A percentile compares a stretch with the other conserved stretches of the same genome.
phyloP scores from a whole-genome alignment of 1,140 invertebrate genomes.

The Lucilia cuprina region DNA sequence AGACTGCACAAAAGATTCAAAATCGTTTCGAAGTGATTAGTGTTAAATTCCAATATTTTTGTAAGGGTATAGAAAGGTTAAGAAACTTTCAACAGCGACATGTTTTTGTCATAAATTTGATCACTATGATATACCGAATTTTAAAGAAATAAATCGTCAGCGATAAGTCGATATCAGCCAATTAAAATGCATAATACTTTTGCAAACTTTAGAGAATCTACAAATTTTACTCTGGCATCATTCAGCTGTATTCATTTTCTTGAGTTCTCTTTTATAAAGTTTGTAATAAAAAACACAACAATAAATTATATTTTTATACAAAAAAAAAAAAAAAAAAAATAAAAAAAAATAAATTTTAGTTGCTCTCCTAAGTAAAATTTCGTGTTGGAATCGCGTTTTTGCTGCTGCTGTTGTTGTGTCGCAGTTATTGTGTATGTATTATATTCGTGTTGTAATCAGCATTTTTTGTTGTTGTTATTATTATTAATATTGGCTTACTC shows the following conservation, averaged over 20 bases:
- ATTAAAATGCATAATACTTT: too few species aligned
- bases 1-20: too few species aligned
- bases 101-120: too few species aligned
- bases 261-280: not conserved
- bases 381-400: not conserved
- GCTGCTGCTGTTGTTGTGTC: not conserved
- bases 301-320: not conserved
- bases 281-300: not conserved
- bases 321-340: not conserved
- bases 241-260: not conserved
- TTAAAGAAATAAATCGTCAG: too few species aligned
- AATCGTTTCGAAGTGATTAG: too few species aligned
- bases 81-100: too few species aligned
- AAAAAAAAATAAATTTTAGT: not conserved
- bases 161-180: too few species aligned
- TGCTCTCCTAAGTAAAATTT: not conserved
- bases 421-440: not conserved
- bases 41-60: too few species aligned
- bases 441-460: not conserved
- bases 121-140: too few species aligned
- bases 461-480: constrained; percentile 1
- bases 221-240: not conserved
- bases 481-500: not conserved
- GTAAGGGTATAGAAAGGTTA: too few species aligned
- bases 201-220: too few species aligned